Evolutionary conservation across 2,113 vertebrate species (phyloP).

Genomic region (Sylvia atricapilla): DNA sequence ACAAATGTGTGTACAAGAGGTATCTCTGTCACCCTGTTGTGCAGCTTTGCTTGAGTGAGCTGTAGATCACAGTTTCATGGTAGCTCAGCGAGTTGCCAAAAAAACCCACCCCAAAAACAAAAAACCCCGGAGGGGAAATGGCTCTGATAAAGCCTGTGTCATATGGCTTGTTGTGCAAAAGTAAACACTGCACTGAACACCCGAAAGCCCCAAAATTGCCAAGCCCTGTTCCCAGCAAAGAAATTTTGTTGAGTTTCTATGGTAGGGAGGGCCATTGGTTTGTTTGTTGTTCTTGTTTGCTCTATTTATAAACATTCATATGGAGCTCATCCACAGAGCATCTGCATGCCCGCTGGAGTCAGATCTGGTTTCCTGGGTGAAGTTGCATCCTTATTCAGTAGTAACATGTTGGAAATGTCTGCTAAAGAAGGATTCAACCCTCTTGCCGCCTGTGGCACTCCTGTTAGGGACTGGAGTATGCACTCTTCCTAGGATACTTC

Average conservation of each 20-base stretch:
- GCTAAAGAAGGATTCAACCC: background rate
- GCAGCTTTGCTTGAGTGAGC: background rate
- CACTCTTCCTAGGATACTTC: background rate
- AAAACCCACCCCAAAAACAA: rapidly evolving
- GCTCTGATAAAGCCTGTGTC: background rate
- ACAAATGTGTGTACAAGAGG: background rate
- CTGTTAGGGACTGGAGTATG: background rate
- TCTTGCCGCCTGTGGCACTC: background rate
- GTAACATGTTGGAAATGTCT: background rate
- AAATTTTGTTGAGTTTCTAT: background rate
- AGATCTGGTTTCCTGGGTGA: conserved; percentile 25
- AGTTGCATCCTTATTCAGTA: background rate
- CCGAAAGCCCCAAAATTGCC: rapidly evolving
- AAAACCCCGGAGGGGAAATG: background rate
- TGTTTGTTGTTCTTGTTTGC: conserved; percentile 11
- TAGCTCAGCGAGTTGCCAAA: background rate
- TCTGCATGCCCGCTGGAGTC: background rate
- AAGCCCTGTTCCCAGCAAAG: rapidly evolving
- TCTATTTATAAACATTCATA: conserved; percentile 28
- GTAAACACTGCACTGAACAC: background rate
- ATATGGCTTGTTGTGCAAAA: background rate
- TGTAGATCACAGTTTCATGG: background rate
- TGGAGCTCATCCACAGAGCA: background rate
- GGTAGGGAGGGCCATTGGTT: background rate
- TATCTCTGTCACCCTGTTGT: background rate